phyloP scores from a whole-genome alignment of 2,113 vertebrate genomes.

The Notarius quadriscutis region DNA sequence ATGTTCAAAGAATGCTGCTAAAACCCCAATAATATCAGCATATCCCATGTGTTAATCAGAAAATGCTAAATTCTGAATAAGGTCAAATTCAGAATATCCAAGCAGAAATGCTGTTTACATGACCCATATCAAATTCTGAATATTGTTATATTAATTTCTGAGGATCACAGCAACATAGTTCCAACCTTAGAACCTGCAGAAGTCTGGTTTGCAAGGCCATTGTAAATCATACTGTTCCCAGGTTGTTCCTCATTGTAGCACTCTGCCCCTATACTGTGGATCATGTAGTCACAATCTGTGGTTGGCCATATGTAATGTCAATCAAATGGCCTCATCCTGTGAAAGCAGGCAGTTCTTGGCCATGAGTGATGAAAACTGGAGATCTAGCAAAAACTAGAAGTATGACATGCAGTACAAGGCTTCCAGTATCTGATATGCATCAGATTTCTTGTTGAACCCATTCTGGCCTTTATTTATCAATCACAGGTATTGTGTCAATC shows the following conservation, averaged over 20 bases:
- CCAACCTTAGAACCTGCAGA: background rate
- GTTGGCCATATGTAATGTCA: background rate
- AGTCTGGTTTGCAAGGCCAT: background rate
- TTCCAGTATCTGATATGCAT: slow-evolving; percentile 4
- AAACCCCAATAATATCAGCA: no score
- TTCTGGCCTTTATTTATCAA: slow-evolving; percentile 43
- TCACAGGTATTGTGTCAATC: slow-evolving; percentile 87
- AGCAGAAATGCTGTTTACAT: no score
- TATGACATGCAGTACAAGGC: background rate
- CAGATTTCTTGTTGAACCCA: background rate
- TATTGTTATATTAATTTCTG: no score
- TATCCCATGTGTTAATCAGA: no score
- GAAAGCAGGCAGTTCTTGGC: background rate
- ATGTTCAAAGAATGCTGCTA: no score
- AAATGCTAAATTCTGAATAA: no score
- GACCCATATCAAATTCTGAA: no score
- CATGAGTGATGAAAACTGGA: background rate
- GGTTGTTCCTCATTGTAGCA: background rate
- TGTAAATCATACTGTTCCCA: background rate
- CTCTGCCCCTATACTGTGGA: background rate
- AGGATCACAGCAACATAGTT: background rate
- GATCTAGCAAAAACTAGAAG: background rate
- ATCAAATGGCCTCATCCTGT: background rate
- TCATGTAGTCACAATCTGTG: background rate
- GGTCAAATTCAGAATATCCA: no score